phyloP scores from a whole-genome alignment of 2,113 vertebrate species.

The Lophura nycthemera region DNA sequence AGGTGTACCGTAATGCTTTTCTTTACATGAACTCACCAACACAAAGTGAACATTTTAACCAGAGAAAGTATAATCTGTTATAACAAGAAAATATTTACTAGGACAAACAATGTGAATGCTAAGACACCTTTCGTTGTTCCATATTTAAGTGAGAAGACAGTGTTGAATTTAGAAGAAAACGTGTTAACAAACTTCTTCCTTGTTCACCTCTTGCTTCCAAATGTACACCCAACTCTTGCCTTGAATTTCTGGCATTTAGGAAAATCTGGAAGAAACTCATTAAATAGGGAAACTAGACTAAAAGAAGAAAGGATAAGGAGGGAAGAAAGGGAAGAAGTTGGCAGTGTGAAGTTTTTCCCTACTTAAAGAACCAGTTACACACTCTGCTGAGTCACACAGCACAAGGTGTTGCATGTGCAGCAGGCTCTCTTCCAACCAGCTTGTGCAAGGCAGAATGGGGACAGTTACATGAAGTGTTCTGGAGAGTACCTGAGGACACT shows the following conservation, averaged over 20 bases:
- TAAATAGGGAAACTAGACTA: not conserved
- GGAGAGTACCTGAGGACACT: not conserved
- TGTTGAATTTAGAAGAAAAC: not conserved
- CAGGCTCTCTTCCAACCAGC: not conserved
- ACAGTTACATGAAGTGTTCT: rapidly evolving
- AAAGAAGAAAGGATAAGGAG: not conserved
- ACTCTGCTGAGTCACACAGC: not conserved
- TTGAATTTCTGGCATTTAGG: not conserved
- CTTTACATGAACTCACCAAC: rapidly evolving
- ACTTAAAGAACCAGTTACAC: not conserved
- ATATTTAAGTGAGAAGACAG: not conserved
- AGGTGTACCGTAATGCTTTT: rapidly evolving
- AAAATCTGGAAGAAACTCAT: not conserved
- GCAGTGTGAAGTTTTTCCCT: not conserved
- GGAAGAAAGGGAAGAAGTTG: not conserved
- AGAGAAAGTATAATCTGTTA: not conserved
- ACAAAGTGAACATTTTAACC: not conserved
- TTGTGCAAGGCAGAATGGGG: not conserved
- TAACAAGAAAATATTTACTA: not conserved
- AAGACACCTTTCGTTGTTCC: not conserved
- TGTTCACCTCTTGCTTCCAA: not conserved
- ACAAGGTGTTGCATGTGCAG: not conserved
- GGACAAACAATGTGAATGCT: not conserved
- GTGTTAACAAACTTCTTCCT: not conserved
- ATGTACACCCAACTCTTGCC: not conserved